Evolutionary conservation across 2,113 vertebrate species (phyloP), one percentile per base, ranked within the genome.

Genomic region (Alectura lathami): DNA sequence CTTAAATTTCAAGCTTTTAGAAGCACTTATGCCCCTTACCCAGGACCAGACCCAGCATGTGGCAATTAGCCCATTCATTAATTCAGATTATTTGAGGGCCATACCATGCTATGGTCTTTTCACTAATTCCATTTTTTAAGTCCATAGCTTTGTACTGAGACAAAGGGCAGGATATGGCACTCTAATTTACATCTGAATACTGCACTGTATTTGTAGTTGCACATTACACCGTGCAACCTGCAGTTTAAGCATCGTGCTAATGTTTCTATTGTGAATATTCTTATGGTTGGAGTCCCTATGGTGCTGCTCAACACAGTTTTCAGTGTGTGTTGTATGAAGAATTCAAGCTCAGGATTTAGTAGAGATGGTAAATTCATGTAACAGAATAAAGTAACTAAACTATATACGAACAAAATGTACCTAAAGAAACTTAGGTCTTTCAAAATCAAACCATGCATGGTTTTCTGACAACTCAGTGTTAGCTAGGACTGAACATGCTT

Each of bases 1-100:
- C 43, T 51, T 70, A 86, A 38, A 86, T 86, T 21, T 78, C 86
- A 94, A 23, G 51, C 32, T 95, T 97, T 89, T 88, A 83, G 77
- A 54, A 53, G 47, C 36, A 59, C 34, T 91, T 69, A 48, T 22
- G 36, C 66, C 7, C 6, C 27, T 14, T 38, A n/a, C 43, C 13
- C 64, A 80, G 32, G 42, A 67, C 42, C 50, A 43, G 62, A n/a
- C 40, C 17, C 8, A 56, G 27, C 36, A 73, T 15, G 15, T 24
- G 53, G 47, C 32, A 62, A 21, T 88, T 77, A 92, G 89, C 40
- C 17, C 23, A 54, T 59, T 91, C 81, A 56, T 87, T 96, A 94
- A 73, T 86, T 92, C 40, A 75, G 64, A 85, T 91, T 93, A 43
- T 73, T 80, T 76, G 51, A 88, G 62, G 40, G n/a, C 36, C 48